Base-by-base conservation (phyloP, 2,797 vertebrate species). In the Benthosema pterotum region DNA sequence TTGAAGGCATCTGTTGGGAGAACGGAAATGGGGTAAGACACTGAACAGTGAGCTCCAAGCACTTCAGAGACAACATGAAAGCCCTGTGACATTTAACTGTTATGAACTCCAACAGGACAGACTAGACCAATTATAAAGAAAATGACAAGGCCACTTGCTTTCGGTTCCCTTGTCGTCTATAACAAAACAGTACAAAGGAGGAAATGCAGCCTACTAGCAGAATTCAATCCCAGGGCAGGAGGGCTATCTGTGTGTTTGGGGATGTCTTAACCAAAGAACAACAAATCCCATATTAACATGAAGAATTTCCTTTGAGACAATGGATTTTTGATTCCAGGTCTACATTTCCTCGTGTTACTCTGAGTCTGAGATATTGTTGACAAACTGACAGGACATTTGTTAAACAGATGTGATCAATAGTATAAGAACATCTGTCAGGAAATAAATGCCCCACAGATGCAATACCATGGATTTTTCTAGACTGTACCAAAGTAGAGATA, bases 1-100 rank as follows among this genome's bases (percentile, higher is more conserved):
- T 99, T 99, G 91, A 96, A 97, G 55, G 94, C 92, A 93, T 99
- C 97, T 99, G 90, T 65, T 80, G 79, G 68, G 53, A 81, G 53
- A 86, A 73, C 61, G 48, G 0, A 66, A 62, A 75, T 2, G 49
- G 32, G 65, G 0, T 4, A 17, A 71, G 32, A 80, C 65, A 61
- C 14, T 18, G 11, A 42, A 9, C 16, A 50, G 58, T 16, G 5
- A 47, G 57, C 11, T 52, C n/a, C 2, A 57, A 16, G 8, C 63
- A 25, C 46, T 18, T 0, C 17, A 0, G 9, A 52, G 42, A 1
- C 16, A 4, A 7, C 32, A 46, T 7, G 48, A n/a, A 1, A 52
- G 3, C 6, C 48, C 5, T 18, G 1, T 28, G 8, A 48, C 19
- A 59, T 45, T 15, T 32, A 22, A 28, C 18, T 16, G 45, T 28